Evolutionary conservation across 2,797 vertebrate species (phyloP).

Genomic region (Pristis pectinata): DNA sequence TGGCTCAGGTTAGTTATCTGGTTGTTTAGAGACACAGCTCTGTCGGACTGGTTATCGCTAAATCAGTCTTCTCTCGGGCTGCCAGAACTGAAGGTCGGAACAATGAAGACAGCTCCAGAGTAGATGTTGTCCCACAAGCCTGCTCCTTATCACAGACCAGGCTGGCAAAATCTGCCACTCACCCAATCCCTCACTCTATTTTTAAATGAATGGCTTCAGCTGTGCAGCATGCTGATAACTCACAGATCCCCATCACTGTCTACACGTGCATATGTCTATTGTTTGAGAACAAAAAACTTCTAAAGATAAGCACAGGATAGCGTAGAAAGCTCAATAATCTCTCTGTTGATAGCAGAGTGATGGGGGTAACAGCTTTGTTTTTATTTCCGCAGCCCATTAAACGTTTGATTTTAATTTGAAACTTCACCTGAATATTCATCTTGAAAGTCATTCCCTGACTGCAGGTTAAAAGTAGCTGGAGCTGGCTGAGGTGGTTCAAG

Average conservation of each 20-base stretch:
- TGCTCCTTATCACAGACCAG: conserved; percentile 61
- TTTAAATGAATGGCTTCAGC: conserved; percentile 65
- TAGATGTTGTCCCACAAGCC: conserved; percentile 51
- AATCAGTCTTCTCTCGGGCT: conserved; percentile 55
- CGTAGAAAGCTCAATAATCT: neutral
- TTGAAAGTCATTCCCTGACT: neutral
- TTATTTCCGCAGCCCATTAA: neutral
- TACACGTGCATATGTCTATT: neutral
- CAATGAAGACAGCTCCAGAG: conserved; percentile 61
- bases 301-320: neutral
- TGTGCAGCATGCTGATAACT: conserved; percentile 76
- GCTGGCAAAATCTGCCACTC: conserved; percentile 71
- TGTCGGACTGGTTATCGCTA: conserved; percentile 60
- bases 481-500: neutral
- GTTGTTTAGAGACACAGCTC: conserved; percentile 46
- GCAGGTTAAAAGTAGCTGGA: neutral
- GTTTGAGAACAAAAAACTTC: neutral
- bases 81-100: conserved; percentile 65
- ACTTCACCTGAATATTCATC: neutral
- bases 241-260: conserved; percentile 42
- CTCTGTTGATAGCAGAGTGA: neutral
- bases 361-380: neutral
- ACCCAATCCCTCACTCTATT: conserved; percentile 59
- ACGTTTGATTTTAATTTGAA: neutral
- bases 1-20: conserved; percentile 37